Percentiles rank a stretch among this genome's conserved stretches.
Evolutionary conservation across 2,797 vertebrate genomes (phyloP).

Genomic region (Acrocephalus scirpaceus): DNA sequence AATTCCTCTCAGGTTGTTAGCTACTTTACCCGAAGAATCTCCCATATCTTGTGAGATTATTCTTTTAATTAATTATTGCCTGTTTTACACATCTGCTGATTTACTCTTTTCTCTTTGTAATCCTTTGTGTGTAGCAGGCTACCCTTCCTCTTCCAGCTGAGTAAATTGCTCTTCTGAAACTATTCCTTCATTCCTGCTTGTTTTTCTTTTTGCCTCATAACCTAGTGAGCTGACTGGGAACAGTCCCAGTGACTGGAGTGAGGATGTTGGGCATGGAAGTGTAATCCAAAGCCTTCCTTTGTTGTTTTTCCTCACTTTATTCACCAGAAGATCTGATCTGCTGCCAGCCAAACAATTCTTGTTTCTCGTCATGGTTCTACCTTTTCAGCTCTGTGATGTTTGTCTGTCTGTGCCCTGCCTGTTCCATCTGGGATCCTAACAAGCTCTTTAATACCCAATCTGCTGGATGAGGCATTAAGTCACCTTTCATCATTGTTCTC

Average conservation of each 20-base stretch:
- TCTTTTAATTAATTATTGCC: not conserved
- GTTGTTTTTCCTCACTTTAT: not conserved
- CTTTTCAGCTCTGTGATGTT: not conserved
- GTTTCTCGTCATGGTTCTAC: not conserved
- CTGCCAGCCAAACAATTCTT: not conserved
- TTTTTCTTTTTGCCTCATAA: not conserved
- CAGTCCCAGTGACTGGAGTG: not conserved
- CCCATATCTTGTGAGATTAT: not conserved
- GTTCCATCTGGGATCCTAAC: not conserved
- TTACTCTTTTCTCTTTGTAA: not conserved
- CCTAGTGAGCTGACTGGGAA: not conserved
- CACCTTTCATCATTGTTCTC: not conserved
- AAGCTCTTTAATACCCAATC: not conserved
- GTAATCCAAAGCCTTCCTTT: not conserved
- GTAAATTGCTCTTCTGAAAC: not conserved
- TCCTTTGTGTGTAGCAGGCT: not conserved
- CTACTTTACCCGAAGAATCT: not conserved
- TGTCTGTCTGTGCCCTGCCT: not conserved
- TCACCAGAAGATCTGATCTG: not conserved
- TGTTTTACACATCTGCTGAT: not conserved
- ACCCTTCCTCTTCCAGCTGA: not conserved
- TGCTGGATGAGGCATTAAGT: not conserved
- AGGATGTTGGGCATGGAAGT: not conserved
- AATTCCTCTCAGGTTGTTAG: not conserved
- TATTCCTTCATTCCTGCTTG: accelerated